Base-by-base conservation (phyloP, 2,888 invertebrate genomes). In the Melitaea athalia region DNA sequence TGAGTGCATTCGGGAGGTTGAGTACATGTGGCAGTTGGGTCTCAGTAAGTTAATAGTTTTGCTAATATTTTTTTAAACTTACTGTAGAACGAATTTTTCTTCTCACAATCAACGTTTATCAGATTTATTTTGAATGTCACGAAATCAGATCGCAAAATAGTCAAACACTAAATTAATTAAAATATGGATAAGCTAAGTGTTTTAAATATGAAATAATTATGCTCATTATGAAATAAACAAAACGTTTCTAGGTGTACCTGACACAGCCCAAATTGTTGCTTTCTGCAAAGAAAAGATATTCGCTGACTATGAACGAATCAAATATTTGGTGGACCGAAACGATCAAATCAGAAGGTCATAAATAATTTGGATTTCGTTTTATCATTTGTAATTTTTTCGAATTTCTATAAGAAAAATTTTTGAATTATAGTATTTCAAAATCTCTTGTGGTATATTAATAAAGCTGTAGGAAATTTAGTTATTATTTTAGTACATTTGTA, bases 1-100 rank as follows among this genome's bases (percentile, higher is more conserved):
- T 1, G 96, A 96, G 85, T 94, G 96, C 62, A 96, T 97, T 55
- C 93, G 95, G 72, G 98, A 98, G 89, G 94, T 96, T 0, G 96
- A 97, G 80, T 95, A 96, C 78, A 96, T 97, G 94, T 95, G 95
- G 86, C 96, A 96, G 83, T 89, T 97, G 70, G 94, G 94, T 49
- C 87, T 97, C 60, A 87, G 95, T 95, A 85, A 87, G 88, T 83
- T 45, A 47, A 57, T 15, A 24, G 15, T 15, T 8, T 15, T 4
- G 15, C 33, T 42, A 31, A 15, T 12, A n/a, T 0, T 24, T 45
- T 31, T 7, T 38, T 7, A 38, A 24, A 24, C 24, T 24, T 24
- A 38, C 5, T 38, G 38, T 38, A 38, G 6, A 7, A 38, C 38
- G 8, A 2, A 38, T 38, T 3, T 24, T 10, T 8, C 7, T 12